These are phyloP conservation scores for Ispidina picta DNA, from an alignment of 2,797 vertebrate species.

Conservation along the genomic window DNA sequence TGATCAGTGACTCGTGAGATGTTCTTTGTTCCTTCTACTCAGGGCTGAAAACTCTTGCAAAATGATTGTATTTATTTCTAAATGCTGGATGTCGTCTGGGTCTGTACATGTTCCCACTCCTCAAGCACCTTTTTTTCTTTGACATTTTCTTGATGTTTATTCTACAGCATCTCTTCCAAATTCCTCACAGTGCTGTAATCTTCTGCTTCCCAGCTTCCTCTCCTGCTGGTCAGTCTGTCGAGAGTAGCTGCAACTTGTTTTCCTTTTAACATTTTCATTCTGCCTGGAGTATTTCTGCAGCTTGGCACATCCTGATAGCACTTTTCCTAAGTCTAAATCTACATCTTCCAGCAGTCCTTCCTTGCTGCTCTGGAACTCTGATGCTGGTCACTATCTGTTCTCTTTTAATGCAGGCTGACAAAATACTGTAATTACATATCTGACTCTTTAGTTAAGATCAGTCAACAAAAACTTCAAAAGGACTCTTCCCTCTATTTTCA, in stretches of 20 bases:
- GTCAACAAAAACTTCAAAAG: not conserved
- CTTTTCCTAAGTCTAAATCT: not conserved
- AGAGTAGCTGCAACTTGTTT: not conserved
- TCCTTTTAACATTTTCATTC: not conserved
- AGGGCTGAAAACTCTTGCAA: not conserved
- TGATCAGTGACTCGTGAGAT: not conserved
- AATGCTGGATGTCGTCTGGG: not conserved
- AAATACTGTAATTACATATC: not conserved
- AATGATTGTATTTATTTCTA: not conserved
- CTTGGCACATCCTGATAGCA: not conserved
- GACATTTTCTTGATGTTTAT: constrained; percentile 22
- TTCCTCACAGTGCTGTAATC: not conserved
- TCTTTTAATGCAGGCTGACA: not conserved
- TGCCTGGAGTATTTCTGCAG: not conserved
- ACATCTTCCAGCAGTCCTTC: not conserved
- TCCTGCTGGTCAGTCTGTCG: not conserved
- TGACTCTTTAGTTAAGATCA: not conserved
- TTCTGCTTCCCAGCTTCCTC: not conserved
- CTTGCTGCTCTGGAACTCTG: not conserved
- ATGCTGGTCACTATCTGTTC: not conserved
- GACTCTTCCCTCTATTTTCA: not conserved
- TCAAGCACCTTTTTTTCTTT: not conserved
- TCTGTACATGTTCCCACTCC: not conserved
- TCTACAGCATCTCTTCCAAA: not conserved
- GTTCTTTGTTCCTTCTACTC: not conserved